Conservation (phyloP, 2,797 vertebrate species). For the Syncerus caffer region DNA sequence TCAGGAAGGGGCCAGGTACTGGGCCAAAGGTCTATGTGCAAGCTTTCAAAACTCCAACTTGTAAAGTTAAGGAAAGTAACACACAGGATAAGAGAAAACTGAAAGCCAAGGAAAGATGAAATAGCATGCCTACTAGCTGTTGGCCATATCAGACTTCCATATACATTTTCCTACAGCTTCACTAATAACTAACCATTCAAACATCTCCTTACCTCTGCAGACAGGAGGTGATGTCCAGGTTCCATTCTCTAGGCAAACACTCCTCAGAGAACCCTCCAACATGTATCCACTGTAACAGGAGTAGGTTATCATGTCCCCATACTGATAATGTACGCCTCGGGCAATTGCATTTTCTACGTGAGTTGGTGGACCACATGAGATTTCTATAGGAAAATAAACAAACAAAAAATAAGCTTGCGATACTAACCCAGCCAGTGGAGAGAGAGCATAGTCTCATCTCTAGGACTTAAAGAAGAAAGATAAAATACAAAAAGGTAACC, state of each 20-base stretch:
- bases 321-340: constrained; percentile 92
- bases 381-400: constrained; percentile 87
- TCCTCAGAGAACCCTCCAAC: constrained; percentile 92
- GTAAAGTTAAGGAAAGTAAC: not conserved
- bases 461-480: not conserved
- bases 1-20: not conserved
- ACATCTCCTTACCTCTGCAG: constrained; percentile 89
- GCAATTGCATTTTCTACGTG: constrained; percentile 91
- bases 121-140: no score
- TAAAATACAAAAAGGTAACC: not conserved
- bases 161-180: not conserved
- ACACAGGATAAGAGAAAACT: not conserved
- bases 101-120: not conserved
- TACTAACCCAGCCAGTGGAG: not conserved
- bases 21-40: not conserved
- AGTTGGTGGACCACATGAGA: constrained; percentile 93
- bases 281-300: constrained; percentile 95
- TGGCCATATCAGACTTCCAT: not conserved
- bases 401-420: not conserved
- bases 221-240: constrained; percentile 93
- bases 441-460: not conserved
- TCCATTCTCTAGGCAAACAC: constrained; percentile 94
- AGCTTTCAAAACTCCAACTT: not conserved
- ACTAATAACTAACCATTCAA: not conserved
- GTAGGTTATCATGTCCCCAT: constrained; percentile 93